Base-by-base conservation (phyloP, 1,140 invertebrate species). In the Triops longicaudatus region DNA sequence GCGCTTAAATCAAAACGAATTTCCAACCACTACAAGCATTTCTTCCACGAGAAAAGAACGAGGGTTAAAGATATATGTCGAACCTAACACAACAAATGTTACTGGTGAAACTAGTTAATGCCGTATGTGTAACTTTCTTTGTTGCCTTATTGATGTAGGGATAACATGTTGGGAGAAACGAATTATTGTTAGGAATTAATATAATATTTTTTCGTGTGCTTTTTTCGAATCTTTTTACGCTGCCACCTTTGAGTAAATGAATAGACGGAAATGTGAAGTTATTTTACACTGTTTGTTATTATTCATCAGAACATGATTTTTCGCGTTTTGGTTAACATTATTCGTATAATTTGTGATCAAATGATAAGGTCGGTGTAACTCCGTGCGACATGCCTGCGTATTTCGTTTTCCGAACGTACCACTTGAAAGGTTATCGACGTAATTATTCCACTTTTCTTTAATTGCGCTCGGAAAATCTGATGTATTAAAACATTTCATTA, bases 51-150 rank as follows among this genome's bases (percentile, higher is more conserved):
- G 90, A 76, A 89, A 88, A 80, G 92, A 93, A 83, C 87, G 87
- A 80, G 90, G 88, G 4, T 85, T 93, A 37, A 92, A 91, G 84
- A 93, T 93, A 80, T 91, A 92, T 83, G 84, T 91, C 76, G 89
- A 91, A 79, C 83, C 83, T 9, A 84, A 22, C 3, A 31, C 44
- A 17, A 22, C 10, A 17, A 28, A 41, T 5, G 26, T 43, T 14
- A 75, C 28, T n/a, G 41, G 26, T 75, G 42, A 63, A 63, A 63
- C 50, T 17, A 63, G 50, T 22, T 63, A 63, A 63, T 63, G 50
- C 14, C 50, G 7, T 63, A 0, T 63, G 50, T 17, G 50, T 63
- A 1, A 63, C 22, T 63, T 63, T 63, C 1, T 17, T 63, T 63
- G 50, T 63, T 63, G 50, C 50, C 50, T 63, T 63, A 63, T 63